Conservation (phyloP, 2,113 vertebrate genomes). For the Bettongia penicillata region DNA sequence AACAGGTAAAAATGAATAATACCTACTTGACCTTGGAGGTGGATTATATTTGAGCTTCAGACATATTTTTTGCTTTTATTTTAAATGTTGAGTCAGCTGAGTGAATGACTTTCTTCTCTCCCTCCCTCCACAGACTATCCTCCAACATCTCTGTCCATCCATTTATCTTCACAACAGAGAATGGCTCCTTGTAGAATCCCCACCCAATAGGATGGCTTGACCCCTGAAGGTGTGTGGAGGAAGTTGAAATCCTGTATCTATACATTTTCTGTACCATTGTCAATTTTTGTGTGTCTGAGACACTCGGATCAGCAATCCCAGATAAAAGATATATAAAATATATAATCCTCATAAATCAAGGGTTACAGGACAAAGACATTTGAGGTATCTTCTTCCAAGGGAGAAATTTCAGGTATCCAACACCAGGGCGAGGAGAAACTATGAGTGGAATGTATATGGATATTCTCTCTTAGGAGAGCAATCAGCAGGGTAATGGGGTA, state of each 20-base stretch:
- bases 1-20: neutral
- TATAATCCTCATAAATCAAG: conserved; percentile 2
- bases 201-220: neutral
- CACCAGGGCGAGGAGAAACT: neutral
- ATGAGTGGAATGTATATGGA: neutral
- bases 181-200: neutral
- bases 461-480: neutral
- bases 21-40: neutral
- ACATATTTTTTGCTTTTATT: neutral
- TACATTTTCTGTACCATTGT: neutral
- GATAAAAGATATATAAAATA: neutral
- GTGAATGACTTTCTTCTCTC: neutral
- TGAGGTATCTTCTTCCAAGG: neutral
- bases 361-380: neutral
- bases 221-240: neutral
- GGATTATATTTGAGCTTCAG: neutral
- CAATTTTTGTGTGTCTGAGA: neutral
- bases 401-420: neutral
- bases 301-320: neutral
- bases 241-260: neutral
- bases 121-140: neutral
- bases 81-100: neutral
- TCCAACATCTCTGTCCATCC: neutral
- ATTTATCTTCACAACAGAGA: neutral
- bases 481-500: neutral